These are phyloP conservation scores for Oenanthe melanoleuca DNA, from an alignment of 2,113 vertebrate species.

Conservation along the genomic window DNA sequence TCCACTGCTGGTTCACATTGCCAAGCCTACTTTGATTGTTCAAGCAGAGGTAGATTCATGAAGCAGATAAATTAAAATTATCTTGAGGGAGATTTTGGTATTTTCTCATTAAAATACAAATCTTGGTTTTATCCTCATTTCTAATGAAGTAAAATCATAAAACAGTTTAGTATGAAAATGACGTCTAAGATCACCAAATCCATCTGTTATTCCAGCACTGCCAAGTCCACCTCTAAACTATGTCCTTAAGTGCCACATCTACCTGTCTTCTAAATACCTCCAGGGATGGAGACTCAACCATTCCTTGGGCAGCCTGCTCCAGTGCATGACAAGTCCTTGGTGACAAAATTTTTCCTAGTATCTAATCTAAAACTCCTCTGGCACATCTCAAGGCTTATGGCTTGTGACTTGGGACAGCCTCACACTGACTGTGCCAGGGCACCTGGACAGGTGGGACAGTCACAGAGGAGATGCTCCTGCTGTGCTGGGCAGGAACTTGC, in stretches of 20 bases:
- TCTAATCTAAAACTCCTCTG: background rate
- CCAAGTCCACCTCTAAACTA: background rate
- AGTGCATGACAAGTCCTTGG: background rate
- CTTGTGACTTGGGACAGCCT: background rate
- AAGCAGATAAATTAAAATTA: background rate
- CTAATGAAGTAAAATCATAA: background rate
- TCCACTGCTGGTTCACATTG: background rate
- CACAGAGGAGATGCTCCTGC: background rate
- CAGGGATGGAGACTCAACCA: background rate
- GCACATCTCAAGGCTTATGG: background rate
- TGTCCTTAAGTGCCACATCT: background rate
- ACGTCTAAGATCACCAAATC: background rate
- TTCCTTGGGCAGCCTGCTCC: background rate
- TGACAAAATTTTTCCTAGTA: background rate
- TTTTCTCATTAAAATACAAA: background rate
- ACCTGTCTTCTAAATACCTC: background rate
- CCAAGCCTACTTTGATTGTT: background rate
- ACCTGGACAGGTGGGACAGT: background rate
- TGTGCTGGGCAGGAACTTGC: background rate
- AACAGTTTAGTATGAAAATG: background rate
- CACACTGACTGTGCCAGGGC: accelerated
- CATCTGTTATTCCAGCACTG: background rate
- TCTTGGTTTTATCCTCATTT: background rate
- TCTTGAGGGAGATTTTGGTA: background rate
- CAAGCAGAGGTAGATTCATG: background rate